phyloP scores from a whole-genome alignment of 2,113 vertebrate species.

The Hypocryptadius cinnamomeus region DNA sequence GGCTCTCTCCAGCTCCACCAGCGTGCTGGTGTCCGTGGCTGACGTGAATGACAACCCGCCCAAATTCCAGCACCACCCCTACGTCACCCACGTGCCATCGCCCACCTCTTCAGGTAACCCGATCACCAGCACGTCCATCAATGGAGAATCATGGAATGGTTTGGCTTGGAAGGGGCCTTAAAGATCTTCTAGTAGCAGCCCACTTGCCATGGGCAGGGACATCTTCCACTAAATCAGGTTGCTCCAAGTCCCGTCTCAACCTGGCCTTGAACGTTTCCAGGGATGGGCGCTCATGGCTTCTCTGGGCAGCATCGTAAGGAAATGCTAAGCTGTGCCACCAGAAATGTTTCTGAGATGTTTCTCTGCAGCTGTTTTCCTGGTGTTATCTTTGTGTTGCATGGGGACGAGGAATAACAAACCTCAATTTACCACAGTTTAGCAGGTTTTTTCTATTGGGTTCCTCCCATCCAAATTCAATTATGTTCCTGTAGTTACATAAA shows the following conservation, averaged over 20 bases:
- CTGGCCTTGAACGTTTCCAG: not conserved
- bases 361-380: not conserved
- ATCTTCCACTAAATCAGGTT: not conserved
- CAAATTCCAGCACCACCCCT: constrained; percentile 94
- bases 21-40: constrained; percentile 79
- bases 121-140: not conserved
- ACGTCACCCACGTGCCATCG: constrained; percentile 91
- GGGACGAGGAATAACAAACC: not conserved
- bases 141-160: accelerated
- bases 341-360: not conserved
- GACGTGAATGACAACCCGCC: constrained; percentile 97
- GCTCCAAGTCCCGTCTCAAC: not conserved
- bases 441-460: not conserved
- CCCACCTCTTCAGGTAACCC: constrained; percentile 81
- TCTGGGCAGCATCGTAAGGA: not conserved
- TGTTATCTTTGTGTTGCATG: not conserved
- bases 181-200: no score
- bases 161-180: not conserved
- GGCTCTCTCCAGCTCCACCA: constrained; percentile 87
- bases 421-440: not conserved
- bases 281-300: not conserved
- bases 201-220: not conserved
- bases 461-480: not conserved
- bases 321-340: not conserved
- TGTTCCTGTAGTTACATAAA: not conserved